Evolutionary conservation across 2,797 vertebrate species (phyloP).

Genomic region (Rhodeus uyekii): DNA sequence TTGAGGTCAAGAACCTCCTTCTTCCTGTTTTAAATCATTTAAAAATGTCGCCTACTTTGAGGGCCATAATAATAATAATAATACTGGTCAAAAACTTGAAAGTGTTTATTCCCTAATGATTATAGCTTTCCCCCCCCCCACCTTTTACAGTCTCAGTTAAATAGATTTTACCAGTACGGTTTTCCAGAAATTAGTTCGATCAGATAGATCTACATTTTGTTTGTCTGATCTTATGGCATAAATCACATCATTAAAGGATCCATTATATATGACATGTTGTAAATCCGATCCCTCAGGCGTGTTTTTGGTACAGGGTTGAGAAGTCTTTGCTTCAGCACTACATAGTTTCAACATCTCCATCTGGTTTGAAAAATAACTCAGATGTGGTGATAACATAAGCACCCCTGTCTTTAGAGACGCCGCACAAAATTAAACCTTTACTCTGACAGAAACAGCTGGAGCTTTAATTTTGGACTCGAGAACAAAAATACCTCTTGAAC

Average conservation of each 20-base stretch:
- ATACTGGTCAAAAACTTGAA: not conserved
- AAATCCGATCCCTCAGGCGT: not conserved
- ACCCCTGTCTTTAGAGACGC: constrained; percentile 23
- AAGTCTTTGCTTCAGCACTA: constrained; percentile 1
- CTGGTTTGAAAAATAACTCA: constrained; percentile 29
- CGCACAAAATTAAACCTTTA: constrained; percentile 37
- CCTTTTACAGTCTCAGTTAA: not conserved
- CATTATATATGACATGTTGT: constrained; percentile 7
- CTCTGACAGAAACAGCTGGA: constrained; percentile 45
- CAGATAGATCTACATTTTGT: not conserved
- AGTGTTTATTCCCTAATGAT: not conserved
- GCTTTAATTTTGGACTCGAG: not conserved
- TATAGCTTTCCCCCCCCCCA: no score
- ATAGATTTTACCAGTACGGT: not conserved
- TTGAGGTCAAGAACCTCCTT: constrained; percentile 2
- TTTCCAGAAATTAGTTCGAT: not conserved
- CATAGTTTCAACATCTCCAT: constrained; percentile 2
- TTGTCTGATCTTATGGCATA: constrained; percentile 6
- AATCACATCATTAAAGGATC: constrained; percentile 6
- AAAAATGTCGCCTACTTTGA: not conserved
- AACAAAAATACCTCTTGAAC: not conserved
- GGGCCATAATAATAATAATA: not conserved
- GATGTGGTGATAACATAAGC: constrained; percentile 31
- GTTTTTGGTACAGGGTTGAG: not conserved
- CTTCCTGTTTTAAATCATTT: not conserved